A percentile compares a stretch with the other conserved stretches of the same genome.
phyloP scores from a whole-genome alignment of 1,140 invertebrate species.

The Drosophila parvula region DNA sequence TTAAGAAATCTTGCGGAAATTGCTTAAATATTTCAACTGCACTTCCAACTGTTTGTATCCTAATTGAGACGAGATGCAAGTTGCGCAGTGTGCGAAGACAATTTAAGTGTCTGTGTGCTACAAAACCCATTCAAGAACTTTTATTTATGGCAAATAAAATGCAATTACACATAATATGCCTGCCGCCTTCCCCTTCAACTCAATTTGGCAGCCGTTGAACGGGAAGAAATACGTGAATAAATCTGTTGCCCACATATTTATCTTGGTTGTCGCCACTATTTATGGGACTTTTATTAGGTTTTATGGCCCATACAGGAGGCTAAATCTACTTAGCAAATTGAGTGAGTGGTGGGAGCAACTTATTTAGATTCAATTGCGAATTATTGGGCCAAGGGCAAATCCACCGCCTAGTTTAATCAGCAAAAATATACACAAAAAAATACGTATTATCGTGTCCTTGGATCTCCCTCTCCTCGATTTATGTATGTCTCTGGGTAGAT shows the following conservation, averaged over 20 bases:
- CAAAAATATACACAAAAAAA: constrained; percentile 50
- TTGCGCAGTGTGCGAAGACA: constrained; percentile 8
- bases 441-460: constrained; percentile 8
- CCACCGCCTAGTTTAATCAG: constrained; percentile 67
- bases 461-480: background rate
- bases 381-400: constrained; percentile 47
- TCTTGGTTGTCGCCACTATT: constrained; percentile 46
- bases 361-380: constrained; percentile 67
- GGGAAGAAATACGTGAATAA: constrained; percentile 20
- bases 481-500: constrained; percentile 6
- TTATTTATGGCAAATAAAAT: constrained; percentile 77
- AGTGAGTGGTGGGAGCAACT: constrained; percentile 39
- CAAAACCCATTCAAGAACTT: constrained; percentile 25
- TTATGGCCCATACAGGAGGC: constrained; percentile 45
- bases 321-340: constrained; percentile 39
- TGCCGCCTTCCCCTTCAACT: constrained; percentile 34
- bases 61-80: constrained; percentile 63
- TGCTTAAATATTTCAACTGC: constrained; percentile 76
- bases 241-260: constrained; percentile 14
- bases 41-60: constrained; percentile 64
- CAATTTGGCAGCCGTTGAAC: constrained; percentile 39
- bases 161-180: constrained; percentile 71
- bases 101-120: constrained; percentile 18
- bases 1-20: constrained; percentile 79
- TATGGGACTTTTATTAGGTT: constrained; percentile 70